Conservation (phyloP, 2,797 vertebrate genomes). For the Protosalanx chinensis region DNA sequence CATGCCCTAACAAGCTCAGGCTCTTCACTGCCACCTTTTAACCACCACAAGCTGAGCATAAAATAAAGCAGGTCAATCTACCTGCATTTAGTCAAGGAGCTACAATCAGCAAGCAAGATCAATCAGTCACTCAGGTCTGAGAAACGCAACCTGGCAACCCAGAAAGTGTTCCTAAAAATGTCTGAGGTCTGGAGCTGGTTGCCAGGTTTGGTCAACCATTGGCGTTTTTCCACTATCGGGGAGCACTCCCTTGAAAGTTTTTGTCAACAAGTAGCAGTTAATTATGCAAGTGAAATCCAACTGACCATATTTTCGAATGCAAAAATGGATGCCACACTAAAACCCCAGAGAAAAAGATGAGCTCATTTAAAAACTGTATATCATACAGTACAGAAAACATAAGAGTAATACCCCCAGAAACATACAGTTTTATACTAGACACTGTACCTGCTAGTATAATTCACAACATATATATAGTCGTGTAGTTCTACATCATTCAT, state of each 20-base stretch:
- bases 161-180: background rate
- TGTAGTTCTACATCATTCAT: background rate
- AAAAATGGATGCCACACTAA: constrained; percentile 1
- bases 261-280: background rate
- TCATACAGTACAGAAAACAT: background rate
- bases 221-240: background rate
- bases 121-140: background rate
- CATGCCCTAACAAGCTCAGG: no score
- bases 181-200: background rate
- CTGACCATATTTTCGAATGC: no score
- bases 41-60: no score
- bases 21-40: no score
- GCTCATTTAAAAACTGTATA: no score
- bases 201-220: constrained; percentile 17
- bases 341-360: background rate
- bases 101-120: background rate
- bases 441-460: no score
- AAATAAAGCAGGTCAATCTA: background rate
- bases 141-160: background rate
- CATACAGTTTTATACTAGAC: background rate
- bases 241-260: background rate
- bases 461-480: background rate
- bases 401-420: background rate
- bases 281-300: no score
- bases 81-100: background rate